These are phyloP conservation scores for Salvator merianae DNA, from an alignment of 2,113 vertebrate genomes.

Conservation along the genomic window DNA sequence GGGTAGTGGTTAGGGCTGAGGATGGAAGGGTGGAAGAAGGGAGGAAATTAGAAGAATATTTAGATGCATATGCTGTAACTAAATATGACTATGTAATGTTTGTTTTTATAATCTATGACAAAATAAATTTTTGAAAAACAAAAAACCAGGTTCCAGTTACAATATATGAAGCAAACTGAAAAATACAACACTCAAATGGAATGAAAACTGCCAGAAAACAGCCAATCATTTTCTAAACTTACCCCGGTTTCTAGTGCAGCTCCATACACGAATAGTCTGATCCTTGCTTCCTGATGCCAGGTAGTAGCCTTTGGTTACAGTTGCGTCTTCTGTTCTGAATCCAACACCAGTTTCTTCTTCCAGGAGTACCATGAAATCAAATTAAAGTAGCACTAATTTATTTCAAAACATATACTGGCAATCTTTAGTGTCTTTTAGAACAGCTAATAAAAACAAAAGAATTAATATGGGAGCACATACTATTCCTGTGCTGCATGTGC, in stretches of 20 bases:
- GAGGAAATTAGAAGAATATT: too few relatives aligned
- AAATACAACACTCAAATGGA: not conserved
- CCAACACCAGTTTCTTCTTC: slow-evolving; percentile 69
- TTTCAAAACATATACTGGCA: not conserved
- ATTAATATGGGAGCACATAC: not conserved
- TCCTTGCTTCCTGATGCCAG: slow-evolving; percentile 96
- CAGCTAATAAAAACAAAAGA: not conserved
- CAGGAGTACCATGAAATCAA: slow-evolving; percentile 39
- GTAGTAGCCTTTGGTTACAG: slow-evolving; percentile 74
- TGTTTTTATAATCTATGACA: too few relatives aligned
- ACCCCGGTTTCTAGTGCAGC: slow-evolving; percentile 87
- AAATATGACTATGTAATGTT: too few relatives aligned
- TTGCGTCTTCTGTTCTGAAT: slow-evolving; percentile 54
- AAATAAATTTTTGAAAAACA: too few relatives aligned
- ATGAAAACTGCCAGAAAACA: not conserved
- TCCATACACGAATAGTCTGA: slow-evolving; percentile 94
- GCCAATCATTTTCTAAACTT: slow-evolving; percentile 20
- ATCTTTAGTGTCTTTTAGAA: not conserved
- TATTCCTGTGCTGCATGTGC: not conserved
- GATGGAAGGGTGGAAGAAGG: too few relatives aligned
- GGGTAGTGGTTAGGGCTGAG: too few relatives aligned
- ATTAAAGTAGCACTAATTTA: not conserved
- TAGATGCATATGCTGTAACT: too few relatives aligned
- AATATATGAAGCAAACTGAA: not conserved
- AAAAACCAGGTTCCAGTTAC: too few relatives aligned